Evolutionary conservation across 2,888 invertebrate genomes (phyloP).

Genomic region (Crioceris asparagi): DNA sequence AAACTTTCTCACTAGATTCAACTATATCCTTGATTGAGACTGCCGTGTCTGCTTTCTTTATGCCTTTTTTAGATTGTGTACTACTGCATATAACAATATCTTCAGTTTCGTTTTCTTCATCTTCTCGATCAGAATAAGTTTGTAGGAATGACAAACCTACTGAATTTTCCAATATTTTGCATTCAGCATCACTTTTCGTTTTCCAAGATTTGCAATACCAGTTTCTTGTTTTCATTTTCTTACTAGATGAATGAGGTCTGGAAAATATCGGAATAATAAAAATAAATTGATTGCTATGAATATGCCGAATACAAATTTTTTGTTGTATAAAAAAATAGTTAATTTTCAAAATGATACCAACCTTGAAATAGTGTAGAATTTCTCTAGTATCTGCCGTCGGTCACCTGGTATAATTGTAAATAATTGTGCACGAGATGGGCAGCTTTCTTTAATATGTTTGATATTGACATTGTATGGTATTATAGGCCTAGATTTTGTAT

Average conservation of each 20-base stretch:
- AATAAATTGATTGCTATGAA: not conserved
- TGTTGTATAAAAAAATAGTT: not conserved
- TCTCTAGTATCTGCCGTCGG: slow-evolving; percentile 19
- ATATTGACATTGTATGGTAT: slow-evolving; percentile 27
- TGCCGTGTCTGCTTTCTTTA: not conserved
- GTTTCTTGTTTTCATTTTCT: slow-evolving; percentile 16
- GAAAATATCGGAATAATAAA: slow-evolving; percentile 6
- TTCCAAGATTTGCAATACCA: slow-evolving; percentile 31
- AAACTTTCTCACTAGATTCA: not conserved
- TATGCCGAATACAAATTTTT: not conserved
- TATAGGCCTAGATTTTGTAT: slow-evolving; percentile 26
- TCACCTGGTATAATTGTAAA: slow-evolving; percentile 23
- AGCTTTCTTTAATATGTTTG: slow-evolving; percentile 19
- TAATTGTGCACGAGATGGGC: slow-evolving; percentile 23
- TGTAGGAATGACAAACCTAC: slow-evolving; percentile 33
- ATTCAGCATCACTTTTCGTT: slow-evolving; percentile 22
- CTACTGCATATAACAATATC: slow-evolving; percentile 14
- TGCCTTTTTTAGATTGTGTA: not conserved
- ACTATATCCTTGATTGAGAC: not conserved
- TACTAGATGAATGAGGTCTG: slow-evolving; percentile 10
- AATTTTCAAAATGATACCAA: not conserved
- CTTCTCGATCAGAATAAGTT: slow-evolving; percentile 32
- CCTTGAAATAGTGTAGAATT: slow-evolving; percentile 14
- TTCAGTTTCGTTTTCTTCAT: slow-evolving; percentile 23
- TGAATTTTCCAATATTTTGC: slow-evolving; percentile 31